A percentile compares a stretch with the other conserved stretches of the same genome.
These are phyloP conservation scores for Delphinus delphis DNA, from an alignment of 2,113 vertebrate species.

Conservation along the genomic window DNA sequence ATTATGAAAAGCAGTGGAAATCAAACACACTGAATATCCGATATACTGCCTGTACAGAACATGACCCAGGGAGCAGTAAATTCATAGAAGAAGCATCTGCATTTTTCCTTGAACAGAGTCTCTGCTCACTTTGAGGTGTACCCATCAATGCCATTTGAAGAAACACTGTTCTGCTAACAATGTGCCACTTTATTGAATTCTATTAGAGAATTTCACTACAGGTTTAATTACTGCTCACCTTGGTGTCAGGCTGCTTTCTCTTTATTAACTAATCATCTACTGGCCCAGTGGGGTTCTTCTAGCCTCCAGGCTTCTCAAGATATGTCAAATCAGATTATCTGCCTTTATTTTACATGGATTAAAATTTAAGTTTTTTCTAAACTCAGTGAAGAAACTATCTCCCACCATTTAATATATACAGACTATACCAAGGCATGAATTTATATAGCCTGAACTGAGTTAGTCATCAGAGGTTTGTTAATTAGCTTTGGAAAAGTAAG, in stretches of 20 bases:
- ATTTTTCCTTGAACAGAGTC: slow-evolving; percentile 37
- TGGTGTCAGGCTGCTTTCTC: slow-evolving; percentile 64
- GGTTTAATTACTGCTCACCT: slow-evolving; percentile 77
- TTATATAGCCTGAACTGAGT: not conserved
- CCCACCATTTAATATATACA: slow-evolving; percentile 37
- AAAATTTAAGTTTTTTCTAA: slow-evolving; percentile 74
- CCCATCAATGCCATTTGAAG: slow-evolving; percentile 47
- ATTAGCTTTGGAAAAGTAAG: slow-evolving; percentile 14
- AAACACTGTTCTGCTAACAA: slow-evolving; percentile 42
- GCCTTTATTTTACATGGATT: slow-evolving; percentile 62
- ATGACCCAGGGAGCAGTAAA: not conserved
- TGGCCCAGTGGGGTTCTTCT: slow-evolving; percentile 61
- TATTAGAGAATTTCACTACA: slow-evolving; percentile 54
- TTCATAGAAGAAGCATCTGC: not conserved
- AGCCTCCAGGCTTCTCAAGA: slow-evolving; percentile 68
- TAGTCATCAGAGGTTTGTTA: not conserved
- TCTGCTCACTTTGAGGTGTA: slow-evolving; percentile 20
- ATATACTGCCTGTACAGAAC: not conserved
- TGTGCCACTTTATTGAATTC: slow-evolving; percentile 60
- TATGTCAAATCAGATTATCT: slow-evolving; percentile 76
- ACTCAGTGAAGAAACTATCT: slow-evolving; percentile 50
- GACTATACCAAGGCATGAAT: slow-evolving; percentile 1
- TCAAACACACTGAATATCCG: not conserved
- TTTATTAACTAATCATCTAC: slow-evolving; percentile 78
- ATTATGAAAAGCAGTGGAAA: not conserved